Evolutionary conservation across 2,888 invertebrate species (phyloP).

Genomic region (Ischnura elegans): DNA sequence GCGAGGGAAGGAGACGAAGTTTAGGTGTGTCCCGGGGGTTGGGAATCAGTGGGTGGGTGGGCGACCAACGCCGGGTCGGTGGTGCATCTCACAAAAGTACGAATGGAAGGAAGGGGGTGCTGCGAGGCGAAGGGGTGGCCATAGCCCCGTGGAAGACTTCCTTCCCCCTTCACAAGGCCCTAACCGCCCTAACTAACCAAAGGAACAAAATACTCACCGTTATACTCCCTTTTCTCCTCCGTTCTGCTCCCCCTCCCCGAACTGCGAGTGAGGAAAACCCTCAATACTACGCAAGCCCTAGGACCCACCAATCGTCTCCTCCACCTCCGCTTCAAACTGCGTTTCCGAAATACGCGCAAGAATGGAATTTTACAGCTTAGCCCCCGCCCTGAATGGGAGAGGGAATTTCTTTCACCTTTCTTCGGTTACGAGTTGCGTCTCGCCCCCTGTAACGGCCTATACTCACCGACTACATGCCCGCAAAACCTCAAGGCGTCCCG

Average conservation of each 20-base stretch:
- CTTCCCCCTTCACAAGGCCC: not conserved
- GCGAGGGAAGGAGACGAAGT: not conserved
- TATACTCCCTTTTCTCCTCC: constrained; percentile 47
- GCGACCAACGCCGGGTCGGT: not conserved
- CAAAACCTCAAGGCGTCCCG: not conserved
- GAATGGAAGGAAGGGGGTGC: not conserved
- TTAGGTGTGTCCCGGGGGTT: not conserved
- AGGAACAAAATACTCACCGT: constrained; percentile 60
- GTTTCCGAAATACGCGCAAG: constrained; percentile 43
- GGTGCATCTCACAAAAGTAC: not conserved
- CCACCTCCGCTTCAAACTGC: not conserved
- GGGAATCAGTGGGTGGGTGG: constrained; percentile 12
- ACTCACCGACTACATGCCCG: not conserved
- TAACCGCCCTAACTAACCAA: not conserved
- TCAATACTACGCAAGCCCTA: not conserved
- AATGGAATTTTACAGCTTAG: constrained; percentile 1
- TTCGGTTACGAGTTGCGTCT: not conserved
- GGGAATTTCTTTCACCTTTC: not conserved
- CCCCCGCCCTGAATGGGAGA: not conserved
- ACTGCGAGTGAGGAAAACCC: not conserved
- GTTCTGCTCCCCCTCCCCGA: not conserved
- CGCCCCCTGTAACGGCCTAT: not conserved
- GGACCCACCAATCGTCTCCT: not conserved
- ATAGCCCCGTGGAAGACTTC: constrained; percentile 1
- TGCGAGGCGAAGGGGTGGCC: not conserved